These are phyloP conservation scores for Propithecus perrieri DNA, from an alignment of 2,797 vertebrate species.

Conservation along the genomic window DNA sequence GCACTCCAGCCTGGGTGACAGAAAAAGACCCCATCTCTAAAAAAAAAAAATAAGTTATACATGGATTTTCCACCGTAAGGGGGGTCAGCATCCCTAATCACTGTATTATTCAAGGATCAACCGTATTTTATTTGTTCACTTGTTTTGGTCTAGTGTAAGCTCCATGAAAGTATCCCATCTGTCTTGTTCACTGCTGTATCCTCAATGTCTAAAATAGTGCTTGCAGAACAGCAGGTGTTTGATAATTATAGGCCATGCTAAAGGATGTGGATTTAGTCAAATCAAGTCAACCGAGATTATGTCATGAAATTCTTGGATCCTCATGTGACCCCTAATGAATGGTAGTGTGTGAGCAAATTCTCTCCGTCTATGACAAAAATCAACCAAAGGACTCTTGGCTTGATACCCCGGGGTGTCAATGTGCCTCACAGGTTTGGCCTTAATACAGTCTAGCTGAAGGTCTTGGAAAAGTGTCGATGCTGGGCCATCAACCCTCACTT, in stretches of 20 bases:
- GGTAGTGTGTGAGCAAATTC: not conserved
- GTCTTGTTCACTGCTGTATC: not conserved
- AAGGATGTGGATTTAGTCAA: not conserved
- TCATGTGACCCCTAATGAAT: not conserved
- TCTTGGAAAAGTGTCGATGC: not conserved
- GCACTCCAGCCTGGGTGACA: not conserved
- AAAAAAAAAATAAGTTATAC: not conserved
- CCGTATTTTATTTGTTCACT: not conserved
- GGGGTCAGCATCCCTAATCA: not conserved
- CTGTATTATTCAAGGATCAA: not conserved
- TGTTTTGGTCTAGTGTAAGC: not conserved
- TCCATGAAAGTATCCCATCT: not conserved
- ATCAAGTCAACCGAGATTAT: not conserved
- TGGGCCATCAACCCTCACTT: not conserved
- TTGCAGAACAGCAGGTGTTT: not conserved
- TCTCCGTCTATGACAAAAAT: not conserved
- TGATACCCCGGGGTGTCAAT: not conserved
- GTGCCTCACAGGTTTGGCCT: not conserved
- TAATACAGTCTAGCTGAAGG: not conserved
- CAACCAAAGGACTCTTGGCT: not conserved
- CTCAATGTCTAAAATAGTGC: not conserved
- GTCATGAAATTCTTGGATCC: not conserved
- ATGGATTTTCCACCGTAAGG: not conserved
- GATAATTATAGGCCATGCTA: not conserved
- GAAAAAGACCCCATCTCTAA: not conserved